Evolutionary conservation across 2,888 invertebrate species (phyloP), one percentile per base, ranked within the genome.

Genomic region (Rotaria socialis): DNA sequence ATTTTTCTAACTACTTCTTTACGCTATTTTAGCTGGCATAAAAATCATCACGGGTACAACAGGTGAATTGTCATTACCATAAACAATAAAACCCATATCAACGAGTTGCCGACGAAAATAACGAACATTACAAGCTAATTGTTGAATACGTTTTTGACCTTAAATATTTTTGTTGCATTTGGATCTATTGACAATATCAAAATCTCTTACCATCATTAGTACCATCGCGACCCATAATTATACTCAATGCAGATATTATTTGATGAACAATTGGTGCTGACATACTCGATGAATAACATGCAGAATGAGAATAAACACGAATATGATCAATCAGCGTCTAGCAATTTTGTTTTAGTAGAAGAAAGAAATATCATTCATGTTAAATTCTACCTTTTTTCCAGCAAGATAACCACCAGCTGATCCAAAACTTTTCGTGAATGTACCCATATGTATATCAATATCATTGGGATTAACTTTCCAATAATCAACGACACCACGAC

Each of bases 351-450:
- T 50, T 50, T 50, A 50, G 8, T 7, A 24, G 27, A 60, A 60
- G 11, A 60, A 60, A 60, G n/a, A 58, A 58, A 58, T 6, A 58
- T 19, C 58, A 58, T 52, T 52, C 11, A 50, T 50, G 1, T 50
- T 14, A 80, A 80, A 11, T 3, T n/a, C 0, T 80, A 80, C 80
- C 8, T 80, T 94, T 52, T 94, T 93, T 87, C 97, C 97, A 14
- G 96, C 97, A 88, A 98, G 95, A 91, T 98, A 98, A 19, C 98
- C 98, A 84, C 98, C 98, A 87, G 96, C 95, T 85, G 96, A 95
- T 86, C 96, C 97, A 92, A 98, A 99, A 91, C 97, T 97, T 93
- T 99, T 99, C 4, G 98, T 98, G 91, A 96, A 97, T 50, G 98
- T 99, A 89, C 98, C 98, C 98, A 99, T 99, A 88, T 97, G 93